Conservation (phyloP, 2,888 invertebrate species). For the Synergus gifuensis region DNA sequence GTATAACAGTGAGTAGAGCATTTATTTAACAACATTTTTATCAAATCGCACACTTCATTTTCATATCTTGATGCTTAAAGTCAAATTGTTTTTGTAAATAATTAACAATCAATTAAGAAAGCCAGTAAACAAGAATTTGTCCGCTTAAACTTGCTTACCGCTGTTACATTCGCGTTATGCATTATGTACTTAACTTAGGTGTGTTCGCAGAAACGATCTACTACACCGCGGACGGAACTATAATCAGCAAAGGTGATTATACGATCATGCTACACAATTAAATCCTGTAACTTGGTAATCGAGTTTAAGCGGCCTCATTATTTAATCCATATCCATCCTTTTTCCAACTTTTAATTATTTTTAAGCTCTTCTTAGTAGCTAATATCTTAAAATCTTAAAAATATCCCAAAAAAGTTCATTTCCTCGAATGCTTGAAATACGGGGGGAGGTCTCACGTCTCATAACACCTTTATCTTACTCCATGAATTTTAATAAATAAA, state of each 20-base stretch:
- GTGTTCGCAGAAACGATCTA: slow-evolving; percentile 64
- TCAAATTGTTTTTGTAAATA: background rate
- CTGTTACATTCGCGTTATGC: background rate
- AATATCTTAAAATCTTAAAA: no score
- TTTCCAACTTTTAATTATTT: slow-evolving; percentile 10
- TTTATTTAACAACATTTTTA: background rate
- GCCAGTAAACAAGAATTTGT: background rate
- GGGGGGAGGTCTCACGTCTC: no score
- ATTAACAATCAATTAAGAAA: background rate
- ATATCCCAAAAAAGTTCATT: no score
- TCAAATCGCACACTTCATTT: background rate
- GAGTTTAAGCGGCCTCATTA: slow-evolving; percentile 60
- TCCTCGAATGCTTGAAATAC: no score
- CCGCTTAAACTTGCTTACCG: slow-evolving; percentile 61
- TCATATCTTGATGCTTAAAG: background rate
- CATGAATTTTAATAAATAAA: no score
- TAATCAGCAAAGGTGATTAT: slow-evolving; percentile 65
- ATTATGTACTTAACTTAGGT: slow-evolving; percentile 55
- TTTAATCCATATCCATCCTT: slow-evolving; percentile 41
- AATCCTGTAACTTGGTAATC: slow-evolving; percentile 53
- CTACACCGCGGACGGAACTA: slow-evolving; percentile 61
- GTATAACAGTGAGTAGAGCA: slow-evolving; percentile 78
- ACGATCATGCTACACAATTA: slow-evolving; percentile 52
- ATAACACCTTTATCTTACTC: no score
- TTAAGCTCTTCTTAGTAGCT: no score